Base-by-base conservation (phyloP, 2,888 invertebrate genomes). In the Ectemnius lituratus region DNA sequence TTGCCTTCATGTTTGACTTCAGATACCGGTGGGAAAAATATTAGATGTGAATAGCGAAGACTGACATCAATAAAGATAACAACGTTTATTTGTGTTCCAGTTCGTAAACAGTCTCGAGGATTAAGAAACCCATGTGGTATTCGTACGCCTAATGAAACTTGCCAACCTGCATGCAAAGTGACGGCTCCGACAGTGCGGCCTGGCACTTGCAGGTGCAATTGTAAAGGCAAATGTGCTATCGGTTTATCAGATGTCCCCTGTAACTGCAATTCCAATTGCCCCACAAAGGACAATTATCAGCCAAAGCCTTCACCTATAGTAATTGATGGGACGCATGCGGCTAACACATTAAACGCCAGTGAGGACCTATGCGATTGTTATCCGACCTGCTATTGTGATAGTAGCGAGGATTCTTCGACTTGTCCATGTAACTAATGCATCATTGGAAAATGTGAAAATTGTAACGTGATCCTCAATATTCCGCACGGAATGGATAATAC, bases 281-380 rank as follows among this genome's bases (percentile, higher is more conserved):
- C 65, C 0, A 66, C 65, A 2, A 69, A 79, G n/a, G 74, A 70
- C 13, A 73, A 62, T 20, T 78, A 77, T 62, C 74, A 75, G 20
- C 78, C 81, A 6, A 60, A 37, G 11, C 37, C 6, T 11, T 63
- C 66, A 20, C 56, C 63, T 0, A 56, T 46, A 5, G 13, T 14
- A 1, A 37, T 61, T 8, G 18, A 57, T 6, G 56, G 57, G 37
- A 49, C 47, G 14, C 18, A 64, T 37, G 49, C 4, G 13, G 76
- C 79, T 18, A 75, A 78, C 23, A 80, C 71, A 28, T 37, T 37
- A 6, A 77, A 70, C n/a, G 85, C 79, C 37, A 85, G 85, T 2
- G 86, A 87, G 3, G 87, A 88, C 49, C 87, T 82, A 64, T 84
- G 83, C 64, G 87, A 87, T 27, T 88, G 87, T 60, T 86, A 85